Conservation (phyloP, 2,113 vertebrate genomes). For the Jaculus jaculus region DNA sequence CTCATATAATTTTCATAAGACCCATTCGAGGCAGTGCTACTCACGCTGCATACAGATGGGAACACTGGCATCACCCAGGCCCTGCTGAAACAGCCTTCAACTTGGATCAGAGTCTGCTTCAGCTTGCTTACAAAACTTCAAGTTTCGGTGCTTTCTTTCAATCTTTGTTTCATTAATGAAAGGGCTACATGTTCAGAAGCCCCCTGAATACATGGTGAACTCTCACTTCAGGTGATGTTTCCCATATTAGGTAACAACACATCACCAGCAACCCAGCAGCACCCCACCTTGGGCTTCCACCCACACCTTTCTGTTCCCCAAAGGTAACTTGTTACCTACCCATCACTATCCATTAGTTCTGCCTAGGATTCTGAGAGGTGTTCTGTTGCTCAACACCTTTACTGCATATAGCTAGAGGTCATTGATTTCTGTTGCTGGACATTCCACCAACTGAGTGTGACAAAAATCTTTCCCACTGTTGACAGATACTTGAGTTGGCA, state of each 20-base stretch:
- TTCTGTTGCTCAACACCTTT: not conserved
- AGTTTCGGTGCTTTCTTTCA: not conserved
- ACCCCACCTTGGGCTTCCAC: too few species aligned
- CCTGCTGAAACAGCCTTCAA: not conserved
- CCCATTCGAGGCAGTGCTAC: not conserved
- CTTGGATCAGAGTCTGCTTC: not conserved
- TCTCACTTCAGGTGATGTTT: not conserved
- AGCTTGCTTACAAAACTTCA: not conserved
- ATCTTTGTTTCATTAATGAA: not conserved
- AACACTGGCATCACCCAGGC: not conserved
- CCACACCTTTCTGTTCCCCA: not conserved
- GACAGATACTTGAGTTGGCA: not conserved
- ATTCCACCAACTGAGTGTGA: not conserved
- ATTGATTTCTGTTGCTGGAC: not conserved
- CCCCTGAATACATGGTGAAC: not conserved
- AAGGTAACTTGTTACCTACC: not conserved
- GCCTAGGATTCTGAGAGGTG: not conserved
- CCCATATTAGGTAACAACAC: not conserved
- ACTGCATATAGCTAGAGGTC: not conserved
- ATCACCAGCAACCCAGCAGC: not conserved
- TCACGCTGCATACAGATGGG: not conserved
- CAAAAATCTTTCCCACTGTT: not conserved
- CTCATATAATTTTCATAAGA: conserved; percentile 49
- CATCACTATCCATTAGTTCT: not conserved
- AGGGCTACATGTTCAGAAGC: not conserved